Percentiles rank a stretch among this genome's conserved stretches.
Conservation (phyloP, 2,888 invertebrate genomes). For the Erynnis tages region DNA sequence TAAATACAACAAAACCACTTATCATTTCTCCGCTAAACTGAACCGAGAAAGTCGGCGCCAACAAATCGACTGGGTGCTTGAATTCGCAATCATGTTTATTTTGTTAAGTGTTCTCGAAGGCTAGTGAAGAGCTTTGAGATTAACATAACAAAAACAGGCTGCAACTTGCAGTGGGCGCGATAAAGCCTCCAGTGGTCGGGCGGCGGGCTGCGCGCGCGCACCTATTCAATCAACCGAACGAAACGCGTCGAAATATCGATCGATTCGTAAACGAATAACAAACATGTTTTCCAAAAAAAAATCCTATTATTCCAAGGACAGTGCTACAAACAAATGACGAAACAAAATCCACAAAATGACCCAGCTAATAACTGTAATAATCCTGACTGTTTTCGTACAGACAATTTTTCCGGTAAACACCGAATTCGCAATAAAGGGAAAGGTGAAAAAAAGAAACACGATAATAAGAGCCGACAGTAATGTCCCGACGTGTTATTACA, state of each 20-base stretch:
- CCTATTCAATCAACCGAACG: slow-evolving; percentile 19
- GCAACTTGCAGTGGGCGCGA: slow-evolving; percentile 62
- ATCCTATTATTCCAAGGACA: slow-evolving; percentile 18
- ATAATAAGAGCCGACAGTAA: slow-evolving; percentile 65
- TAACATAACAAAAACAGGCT: slow-evolving; percentile 67
- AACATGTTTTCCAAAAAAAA: slow-evolving; percentile 11
- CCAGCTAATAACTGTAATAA: slow-evolving; percentile 38
- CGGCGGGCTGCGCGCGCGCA: slow-evolving; percentile 71
- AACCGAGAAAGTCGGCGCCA: slow-evolving; percentile 24
- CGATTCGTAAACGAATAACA: neutral
- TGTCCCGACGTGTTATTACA: slow-evolving; percentile 59
- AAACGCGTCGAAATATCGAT: slow-evolving; percentile 17
- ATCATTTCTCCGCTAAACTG: slow-evolving; percentile 12
- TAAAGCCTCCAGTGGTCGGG: slow-evolving; percentile 74
- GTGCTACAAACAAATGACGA: slow-evolving; percentile 25
- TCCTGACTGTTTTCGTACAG: slow-evolving; percentile 39
- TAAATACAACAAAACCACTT: no score
- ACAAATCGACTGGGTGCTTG: slow-evolving; percentile 27
- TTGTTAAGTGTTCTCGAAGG: slow-evolving; percentile 61
- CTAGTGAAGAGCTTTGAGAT: slow-evolving; percentile 62
- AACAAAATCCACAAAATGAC: slow-evolving; percentile 48
- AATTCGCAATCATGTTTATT: slow-evolving; percentile 34
- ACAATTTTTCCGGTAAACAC: slow-evolving; percentile 48
- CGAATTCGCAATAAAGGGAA: slow-evolving; percentile 64
- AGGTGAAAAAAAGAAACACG: slow-evolving; percentile 72